These are phyloP conservation scores for Pelosia muscerda DNA, from an alignment of 2,888 invertebrate genomes.

Conservation along the genomic window DNA sequence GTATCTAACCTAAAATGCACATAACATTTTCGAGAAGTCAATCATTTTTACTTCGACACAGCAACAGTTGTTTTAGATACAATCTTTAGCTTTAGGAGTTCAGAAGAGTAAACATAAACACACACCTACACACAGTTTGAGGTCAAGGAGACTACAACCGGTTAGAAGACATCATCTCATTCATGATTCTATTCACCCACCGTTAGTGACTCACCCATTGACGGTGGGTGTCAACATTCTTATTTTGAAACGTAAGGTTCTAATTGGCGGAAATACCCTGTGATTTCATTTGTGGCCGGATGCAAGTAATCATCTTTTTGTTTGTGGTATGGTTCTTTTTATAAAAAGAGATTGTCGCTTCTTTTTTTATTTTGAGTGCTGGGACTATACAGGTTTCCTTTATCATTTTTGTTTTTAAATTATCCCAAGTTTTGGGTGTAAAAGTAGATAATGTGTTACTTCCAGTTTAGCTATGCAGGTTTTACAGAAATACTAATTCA, in stretches of 20 bases:
- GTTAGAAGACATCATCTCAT: conserved; percentile 45
- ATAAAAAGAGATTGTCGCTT: background rate
- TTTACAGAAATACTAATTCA: too few relatives aligned
- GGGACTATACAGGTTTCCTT: background rate
- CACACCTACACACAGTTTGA: conserved; percentile 13
- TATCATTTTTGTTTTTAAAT: background rate
- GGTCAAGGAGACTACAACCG: conserved; percentile 23
- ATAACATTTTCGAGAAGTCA: too few relatives aligned
- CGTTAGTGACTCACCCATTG: conserved; percentile 19
- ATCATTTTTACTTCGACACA: background rate
- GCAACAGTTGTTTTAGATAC: background rate
- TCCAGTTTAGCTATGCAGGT: background rate
- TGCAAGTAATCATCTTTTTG: conserved; percentile 16
- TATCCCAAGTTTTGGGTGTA: background rate
- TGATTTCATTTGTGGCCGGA: conserved; percentile 21
- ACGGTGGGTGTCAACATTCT: conserved; percentile 17
- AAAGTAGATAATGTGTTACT: background rate
- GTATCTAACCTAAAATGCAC: too few relatives aligned
- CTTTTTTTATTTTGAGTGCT: background rate
- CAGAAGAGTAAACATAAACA: conserved; percentile 6
- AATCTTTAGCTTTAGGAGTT: background rate
- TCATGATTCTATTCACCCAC: conserved; percentile 30
- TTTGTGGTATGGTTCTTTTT: conserved; percentile 9
- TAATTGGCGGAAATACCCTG: conserved; percentile 12
- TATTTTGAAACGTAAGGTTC: conserved; percentile 11